Conservation (phyloP, 2,888 invertebrate genomes). For the Agriotes lineatus region DNA sequence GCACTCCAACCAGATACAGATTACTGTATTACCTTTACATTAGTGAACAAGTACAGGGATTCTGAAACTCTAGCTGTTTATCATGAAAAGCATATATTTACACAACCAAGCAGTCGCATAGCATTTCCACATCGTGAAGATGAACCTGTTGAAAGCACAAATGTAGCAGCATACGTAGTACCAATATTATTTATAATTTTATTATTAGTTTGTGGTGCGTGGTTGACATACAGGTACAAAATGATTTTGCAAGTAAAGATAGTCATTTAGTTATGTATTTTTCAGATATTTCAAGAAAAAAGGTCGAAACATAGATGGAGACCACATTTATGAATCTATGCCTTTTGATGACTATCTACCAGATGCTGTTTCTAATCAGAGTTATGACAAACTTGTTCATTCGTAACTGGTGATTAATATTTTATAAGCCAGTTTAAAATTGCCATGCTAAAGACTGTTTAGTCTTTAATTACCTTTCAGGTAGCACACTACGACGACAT, state of each 20-base stretch:
- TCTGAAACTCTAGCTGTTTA: constrained; percentile 59
- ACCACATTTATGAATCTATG: constrained; percentile 60
- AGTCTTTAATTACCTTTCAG: too few relatives aligned
- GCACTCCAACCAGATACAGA: constrained; percentile 54
- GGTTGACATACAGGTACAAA: constrained; percentile 40
- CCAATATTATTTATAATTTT: constrained; percentile 28
- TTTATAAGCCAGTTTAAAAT: too few relatives aligned
- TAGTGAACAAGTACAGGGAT: constrained; percentile 56
- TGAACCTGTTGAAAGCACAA: constrained; percentile 1
- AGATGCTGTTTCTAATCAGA: constrained; percentile 55
- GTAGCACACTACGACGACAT: too few relatives aligned
- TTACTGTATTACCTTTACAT: constrained; percentile 61
- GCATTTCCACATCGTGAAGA: background rate
- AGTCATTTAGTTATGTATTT: background rate
- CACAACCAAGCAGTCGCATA: constrained; percentile 13
- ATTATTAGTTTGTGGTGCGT: constrained; percentile 17
- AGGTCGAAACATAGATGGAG: constrained; percentile 45
- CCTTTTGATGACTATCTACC: constrained; percentile 60
- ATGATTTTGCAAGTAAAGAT: background rate
- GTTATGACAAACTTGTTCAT: constrained; percentile 58
- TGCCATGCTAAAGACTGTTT: too few relatives aligned
- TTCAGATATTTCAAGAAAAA: constrained; percentile 27
- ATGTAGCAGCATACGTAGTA: constrained; percentile 30
- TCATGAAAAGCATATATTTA: constrained; percentile 51
- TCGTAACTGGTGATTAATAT: constrained; percentile 52